These are phyloP conservation scores for Thecocarcelia acutangulata DNA, from an alignment of 2,888 invertebrate species.

Conservation along the genomic window DNA sequence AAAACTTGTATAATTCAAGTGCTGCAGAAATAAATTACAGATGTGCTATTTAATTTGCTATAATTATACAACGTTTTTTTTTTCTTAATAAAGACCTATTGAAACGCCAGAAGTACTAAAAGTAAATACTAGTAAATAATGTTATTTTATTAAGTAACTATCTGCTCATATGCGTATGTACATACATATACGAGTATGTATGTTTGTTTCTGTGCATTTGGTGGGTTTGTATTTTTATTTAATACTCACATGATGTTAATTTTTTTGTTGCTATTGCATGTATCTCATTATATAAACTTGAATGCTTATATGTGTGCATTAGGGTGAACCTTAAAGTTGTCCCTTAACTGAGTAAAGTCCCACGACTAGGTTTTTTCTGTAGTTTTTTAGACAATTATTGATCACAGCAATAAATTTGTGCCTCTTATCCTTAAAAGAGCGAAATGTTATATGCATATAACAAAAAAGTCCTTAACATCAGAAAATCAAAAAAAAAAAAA, in stretches of 20 bases:
- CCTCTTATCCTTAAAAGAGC: too few species aligned
- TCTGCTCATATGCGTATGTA: constrained; percentile 11
- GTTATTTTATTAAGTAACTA: constrained; percentile 30
- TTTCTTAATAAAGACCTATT: background rate
- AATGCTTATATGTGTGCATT: background rate
- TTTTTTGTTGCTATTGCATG: constrained; percentile 49
- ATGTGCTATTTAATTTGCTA: constrained; percentile 15
- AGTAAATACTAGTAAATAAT: constrained; percentile 21
- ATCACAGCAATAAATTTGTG: too few species aligned
- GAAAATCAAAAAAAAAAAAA: too few species aligned
- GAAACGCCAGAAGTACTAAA: background rate
- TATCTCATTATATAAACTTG: background rate
- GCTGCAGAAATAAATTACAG: too few species aligned
- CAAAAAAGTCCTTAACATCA: too few species aligned
- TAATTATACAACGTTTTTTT: background rate
- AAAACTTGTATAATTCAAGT: too few species aligned
- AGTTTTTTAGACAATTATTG: too few species aligned
- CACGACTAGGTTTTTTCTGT: too few species aligned
- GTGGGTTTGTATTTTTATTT: constrained; percentile 8
- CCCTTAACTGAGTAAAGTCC: too few species aligned
- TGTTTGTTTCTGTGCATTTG: background rate
- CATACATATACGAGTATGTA: constrained; percentile 3
- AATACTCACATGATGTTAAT: constrained; percentile 30
- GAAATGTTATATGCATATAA: too few species aligned
- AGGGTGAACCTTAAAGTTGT: too few species aligned